These are phyloP conservation scores for Abrostola tripartita DNA, from an alignment of 2,888 invertebrate genomes.

Conservation along the genomic window DNA sequence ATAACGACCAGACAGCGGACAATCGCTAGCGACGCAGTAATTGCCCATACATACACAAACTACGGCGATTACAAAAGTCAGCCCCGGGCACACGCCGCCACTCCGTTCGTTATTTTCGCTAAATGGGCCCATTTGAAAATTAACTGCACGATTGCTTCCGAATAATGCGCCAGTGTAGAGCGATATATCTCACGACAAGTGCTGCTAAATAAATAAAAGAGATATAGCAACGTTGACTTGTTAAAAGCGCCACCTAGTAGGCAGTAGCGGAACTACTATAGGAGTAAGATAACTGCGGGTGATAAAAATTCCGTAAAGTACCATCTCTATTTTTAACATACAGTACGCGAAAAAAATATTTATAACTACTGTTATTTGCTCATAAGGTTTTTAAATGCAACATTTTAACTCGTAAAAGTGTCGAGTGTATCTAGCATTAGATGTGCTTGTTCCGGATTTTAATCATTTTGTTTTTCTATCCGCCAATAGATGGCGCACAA, in stretches of 20 bases:
- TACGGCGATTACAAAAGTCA: conserved; percentile 71
- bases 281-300: background rate
- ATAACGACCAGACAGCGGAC: conserved; percentile 60
- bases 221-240: conserved; percentile 10
- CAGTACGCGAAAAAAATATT: background rate
- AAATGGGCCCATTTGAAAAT: conserved; percentile 84
- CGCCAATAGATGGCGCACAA: conserved; percentile 65
- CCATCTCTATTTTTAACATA: background rate
- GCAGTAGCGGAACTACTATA: conserved; percentile 56
- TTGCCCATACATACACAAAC: conserved; percentile 63
- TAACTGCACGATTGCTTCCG: conserved; percentile 84
- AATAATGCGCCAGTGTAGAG: conserved; percentile 75
- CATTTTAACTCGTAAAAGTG: background rate
- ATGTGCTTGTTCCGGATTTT: too few relatives aligned
- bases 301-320: background rate
- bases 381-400: background rate
- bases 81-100: conserved; percentile 65
- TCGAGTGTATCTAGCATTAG: too few relatives aligned
- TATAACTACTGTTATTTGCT: background rate
- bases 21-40: conserved; percentile 65
- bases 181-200: conserved; percentile 69
- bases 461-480: conserved; percentile 43
- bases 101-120: conserved; percentile 79
- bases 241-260: conserved; percentile 69
- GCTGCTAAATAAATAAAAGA: conserved; percentile 63